Conservation (phyloP, 1,140 invertebrate species). For the Apis cerana region DNA sequence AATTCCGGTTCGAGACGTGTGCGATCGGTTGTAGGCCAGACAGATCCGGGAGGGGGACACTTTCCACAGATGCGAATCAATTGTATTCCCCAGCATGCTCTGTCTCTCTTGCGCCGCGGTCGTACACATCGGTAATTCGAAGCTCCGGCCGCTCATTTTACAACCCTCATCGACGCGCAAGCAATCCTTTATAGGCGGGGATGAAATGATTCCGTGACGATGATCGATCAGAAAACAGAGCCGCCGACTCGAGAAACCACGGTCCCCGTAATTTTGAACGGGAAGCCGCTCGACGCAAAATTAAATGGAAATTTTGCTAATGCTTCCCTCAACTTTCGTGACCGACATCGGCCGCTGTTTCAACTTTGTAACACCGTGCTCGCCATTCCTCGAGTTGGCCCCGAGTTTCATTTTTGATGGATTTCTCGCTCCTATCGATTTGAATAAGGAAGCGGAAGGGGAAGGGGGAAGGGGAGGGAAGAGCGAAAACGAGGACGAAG, state of each 20-base stretch:
- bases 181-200: background rate
- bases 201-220: constrained; percentile 12
- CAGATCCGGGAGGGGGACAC: background rate
- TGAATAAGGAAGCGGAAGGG: no score
- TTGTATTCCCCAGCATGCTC: background rate
- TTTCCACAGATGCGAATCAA: constrained; percentile 3
- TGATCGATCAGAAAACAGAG: background rate
- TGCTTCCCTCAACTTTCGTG: background rate
- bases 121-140: constrained; percentile 20
- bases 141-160: background rate
- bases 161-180: constrained; percentile 12
- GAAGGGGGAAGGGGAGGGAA: background rate
- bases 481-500: constrained; percentile 11
- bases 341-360: background rate
- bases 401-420: background rate
- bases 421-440: background rate
- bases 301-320: constrained; percentile 34
- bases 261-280: constrained; percentile 4
- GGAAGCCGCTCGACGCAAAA: constrained; percentile 5
- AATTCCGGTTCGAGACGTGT: constrained; percentile 31
- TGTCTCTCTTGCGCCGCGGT: background rate
- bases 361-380: background rate
- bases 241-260: background rate
- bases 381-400: no score
- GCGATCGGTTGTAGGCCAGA: constrained; percentile 22